Conservation (phyloP, 2,113 vertebrate genomes). For the Centropus unirufus region DNA sequence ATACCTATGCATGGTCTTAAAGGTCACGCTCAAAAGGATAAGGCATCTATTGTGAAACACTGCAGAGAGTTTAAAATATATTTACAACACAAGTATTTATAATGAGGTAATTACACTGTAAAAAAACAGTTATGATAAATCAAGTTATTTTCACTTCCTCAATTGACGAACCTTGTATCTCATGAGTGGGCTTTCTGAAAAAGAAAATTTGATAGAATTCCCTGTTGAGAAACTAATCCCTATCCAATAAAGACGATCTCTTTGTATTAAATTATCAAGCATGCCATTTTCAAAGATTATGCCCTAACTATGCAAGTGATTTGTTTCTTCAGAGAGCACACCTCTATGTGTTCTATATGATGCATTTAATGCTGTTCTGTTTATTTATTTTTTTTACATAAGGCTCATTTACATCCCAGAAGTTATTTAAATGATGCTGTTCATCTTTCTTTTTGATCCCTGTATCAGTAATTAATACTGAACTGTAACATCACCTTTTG, state of each 20-base stretch:
- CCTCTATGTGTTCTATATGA: neutral
- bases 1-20: neutral
- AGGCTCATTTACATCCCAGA: neutral
- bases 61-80: neutral
- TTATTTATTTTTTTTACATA: neutral
- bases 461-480: neutral
- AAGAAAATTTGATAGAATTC: neutral
- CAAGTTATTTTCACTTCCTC: neutral
- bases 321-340: neutral
- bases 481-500: conserved; percentile 23
- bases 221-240: neutral
- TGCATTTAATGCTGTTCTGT: neutral
- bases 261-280: neutral
- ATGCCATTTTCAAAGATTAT: neutral
- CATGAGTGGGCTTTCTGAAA: neutral
- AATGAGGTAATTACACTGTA: neutral
- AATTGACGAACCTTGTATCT: neutral
- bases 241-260: neutral
- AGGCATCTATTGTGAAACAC: fast-evolving
- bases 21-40: neutral
- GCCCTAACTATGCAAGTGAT: neutral
- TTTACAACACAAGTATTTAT: neutral
- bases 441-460: neutral
- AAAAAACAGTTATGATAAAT: neutral
- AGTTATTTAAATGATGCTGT: neutral